phyloP scores from a whole-genome alignment of 2,113 vertebrate species.

The Strix uralensis region DNA sequence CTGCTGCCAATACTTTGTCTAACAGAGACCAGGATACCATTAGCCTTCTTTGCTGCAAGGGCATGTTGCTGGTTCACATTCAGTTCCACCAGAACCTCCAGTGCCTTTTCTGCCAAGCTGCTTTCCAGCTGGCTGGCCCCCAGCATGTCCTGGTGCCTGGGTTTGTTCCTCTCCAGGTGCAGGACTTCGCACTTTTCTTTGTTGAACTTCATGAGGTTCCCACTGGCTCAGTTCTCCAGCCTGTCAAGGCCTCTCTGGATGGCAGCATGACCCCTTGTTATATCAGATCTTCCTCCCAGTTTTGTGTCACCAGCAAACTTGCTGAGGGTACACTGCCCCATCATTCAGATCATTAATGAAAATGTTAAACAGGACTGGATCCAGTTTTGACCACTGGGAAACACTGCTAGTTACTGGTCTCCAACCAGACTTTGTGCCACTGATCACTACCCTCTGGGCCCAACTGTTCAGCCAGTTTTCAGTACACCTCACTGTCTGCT shows the following conservation, averaged over 20 bases:
- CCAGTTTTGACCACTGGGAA: background rate
- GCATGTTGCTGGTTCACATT: background rate
- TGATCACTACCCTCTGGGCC: background rate
- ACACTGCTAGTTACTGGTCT: background rate
- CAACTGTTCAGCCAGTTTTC: accelerated
- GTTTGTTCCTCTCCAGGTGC: background rate
- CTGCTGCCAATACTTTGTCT: background rate
- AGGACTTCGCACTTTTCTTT: background rate
- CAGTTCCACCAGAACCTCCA: background rate
- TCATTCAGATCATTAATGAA: background rate
- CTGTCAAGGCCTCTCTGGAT: background rate
- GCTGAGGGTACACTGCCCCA: background rate
- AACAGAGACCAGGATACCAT: background rate
- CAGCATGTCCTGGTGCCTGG: background rate
- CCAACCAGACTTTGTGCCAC: background rate
- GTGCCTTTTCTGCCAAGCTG: background rate
- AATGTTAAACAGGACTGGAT: background rate
- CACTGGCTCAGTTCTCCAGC: background rate
- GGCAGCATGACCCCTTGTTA: background rate
- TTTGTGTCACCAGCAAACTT: background rate
- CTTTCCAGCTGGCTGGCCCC: background rate
- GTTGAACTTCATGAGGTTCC: background rate
- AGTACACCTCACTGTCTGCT: background rate
- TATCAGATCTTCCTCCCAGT: background rate
- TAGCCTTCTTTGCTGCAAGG: background rate